These are phyloP conservation scores for Helicorthomorpha holstii DNA, from an alignment of 1,140 invertebrate species.

Conservation along the genomic window DNA sequence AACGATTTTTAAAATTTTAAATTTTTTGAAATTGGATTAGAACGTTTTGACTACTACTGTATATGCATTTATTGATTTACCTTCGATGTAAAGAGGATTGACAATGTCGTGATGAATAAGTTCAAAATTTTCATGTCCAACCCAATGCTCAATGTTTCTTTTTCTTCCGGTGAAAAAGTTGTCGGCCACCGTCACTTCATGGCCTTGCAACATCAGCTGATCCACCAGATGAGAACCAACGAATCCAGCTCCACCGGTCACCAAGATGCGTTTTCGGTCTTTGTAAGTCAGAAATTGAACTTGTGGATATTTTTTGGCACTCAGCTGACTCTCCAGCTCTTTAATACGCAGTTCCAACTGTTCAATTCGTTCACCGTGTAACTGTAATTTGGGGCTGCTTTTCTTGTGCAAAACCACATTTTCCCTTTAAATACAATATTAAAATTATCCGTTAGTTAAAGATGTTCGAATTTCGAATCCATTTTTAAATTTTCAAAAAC, in stretches of 20 bases:
- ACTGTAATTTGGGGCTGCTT: too few species aligned
- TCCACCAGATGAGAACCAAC: constrained; percentile 97
- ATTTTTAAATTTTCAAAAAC: neutral
- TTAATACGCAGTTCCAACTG: constrained; percentile 51
- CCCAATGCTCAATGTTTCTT: constrained; percentile 95
- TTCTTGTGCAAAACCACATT: neutral
- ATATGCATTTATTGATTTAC: constrained; percentile 13
- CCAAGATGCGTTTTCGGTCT: constrained; percentile 73
- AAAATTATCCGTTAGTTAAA: neutral
- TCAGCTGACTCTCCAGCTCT: constrained; percentile 38
- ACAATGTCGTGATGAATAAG: constrained; percentile 98
- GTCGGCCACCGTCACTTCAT: constrained; percentile 95
- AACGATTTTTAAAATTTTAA: too few species aligned
- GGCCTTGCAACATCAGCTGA: constrained; percentile 82
- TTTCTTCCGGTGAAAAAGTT: constrained; percentile 95
- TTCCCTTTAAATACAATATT: neutral
- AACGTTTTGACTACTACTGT: too few species aligned
- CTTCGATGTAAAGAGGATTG: constrained; percentile 90
- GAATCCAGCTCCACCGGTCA: constrained; percentile 96
- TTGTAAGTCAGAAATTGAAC: constrained; percentile 80
- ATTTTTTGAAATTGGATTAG: too few species aligned
- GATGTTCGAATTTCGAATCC: neutral
- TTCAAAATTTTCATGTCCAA: constrained; percentile 98
- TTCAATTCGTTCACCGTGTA: neutral
- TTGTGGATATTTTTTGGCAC: constrained; percentile 67